A percentile compares a stretch with the other conserved stretches of the same genome.
Evolutionary conservation across 2,797 vertebrate genomes (phyloP).

Genomic region (Decapterus maruadsi): DNA sequence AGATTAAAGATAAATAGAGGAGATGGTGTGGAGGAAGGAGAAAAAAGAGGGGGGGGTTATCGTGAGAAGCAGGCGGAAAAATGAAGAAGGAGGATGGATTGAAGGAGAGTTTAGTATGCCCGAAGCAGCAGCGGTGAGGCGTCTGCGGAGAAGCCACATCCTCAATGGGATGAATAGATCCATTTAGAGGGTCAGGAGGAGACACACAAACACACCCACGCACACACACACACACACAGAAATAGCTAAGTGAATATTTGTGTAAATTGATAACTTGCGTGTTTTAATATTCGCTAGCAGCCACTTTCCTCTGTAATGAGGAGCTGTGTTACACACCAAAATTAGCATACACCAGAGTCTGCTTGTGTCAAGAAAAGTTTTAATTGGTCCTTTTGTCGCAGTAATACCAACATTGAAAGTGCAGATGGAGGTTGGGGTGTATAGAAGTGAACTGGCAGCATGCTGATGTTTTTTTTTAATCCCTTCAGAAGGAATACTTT

Average conservation of each 20-base stretch:
- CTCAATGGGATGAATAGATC: constrained; percentile 65
- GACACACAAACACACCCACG: constrained; percentile 7
- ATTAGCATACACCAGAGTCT: background rate
- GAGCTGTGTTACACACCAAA: constrained; percentile 28
- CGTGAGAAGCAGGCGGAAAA: constrained; percentile 29
- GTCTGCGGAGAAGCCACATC: constrained; percentile 64
- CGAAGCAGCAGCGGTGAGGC: constrained; percentile 37
- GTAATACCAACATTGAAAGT: constrained; percentile 8
- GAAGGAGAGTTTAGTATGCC: constrained; percentile 71
- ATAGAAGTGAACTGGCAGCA: background rate
- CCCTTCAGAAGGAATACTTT: background rate
- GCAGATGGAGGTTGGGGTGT: background rate
- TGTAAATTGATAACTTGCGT: constrained; percentile 49
- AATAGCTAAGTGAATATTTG: constrained; percentile 46
- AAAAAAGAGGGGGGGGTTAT: background rate
- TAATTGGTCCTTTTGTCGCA: constrained; percentile 38
- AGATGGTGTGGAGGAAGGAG: constrained; percentile 5
- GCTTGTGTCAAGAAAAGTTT: constrained; percentile 15
- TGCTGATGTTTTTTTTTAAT: background rate
- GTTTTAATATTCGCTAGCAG: constrained; percentile 40
- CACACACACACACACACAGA: constrained; percentile 14
- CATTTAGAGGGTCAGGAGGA: constrained; percentile 56
- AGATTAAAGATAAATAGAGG: constrained; percentile 65
- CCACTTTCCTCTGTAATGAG: constrained; percentile 28
- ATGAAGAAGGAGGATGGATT: constrained; percentile 36